Conservation (phyloP, 2,113 vertebrate species). For the Rhinogobius similis region DNA sequence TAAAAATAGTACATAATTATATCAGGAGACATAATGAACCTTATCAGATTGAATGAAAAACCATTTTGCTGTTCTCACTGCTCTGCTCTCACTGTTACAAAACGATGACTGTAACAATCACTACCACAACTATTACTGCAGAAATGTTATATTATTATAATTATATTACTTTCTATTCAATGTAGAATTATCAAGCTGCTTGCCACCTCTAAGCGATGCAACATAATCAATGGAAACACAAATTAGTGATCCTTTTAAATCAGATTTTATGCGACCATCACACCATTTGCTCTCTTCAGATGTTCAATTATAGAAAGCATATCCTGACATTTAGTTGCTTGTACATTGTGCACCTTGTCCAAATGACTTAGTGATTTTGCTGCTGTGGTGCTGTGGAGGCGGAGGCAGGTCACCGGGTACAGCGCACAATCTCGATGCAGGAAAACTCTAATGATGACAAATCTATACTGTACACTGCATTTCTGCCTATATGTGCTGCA, state of each 20-base stretch:
- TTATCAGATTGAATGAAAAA: too few relatives aligned
- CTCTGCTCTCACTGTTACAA: too few relatives aligned
- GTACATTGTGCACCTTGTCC: neutral
- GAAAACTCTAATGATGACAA: slow-evolving; percentile 24
- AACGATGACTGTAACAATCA: too few relatives aligned
- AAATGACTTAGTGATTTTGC: slow-evolving; percentile 25
- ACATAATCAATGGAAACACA: neutral
- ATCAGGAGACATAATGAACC: too few relatives aligned
- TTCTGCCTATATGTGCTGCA: slow-evolving; percentile 3
- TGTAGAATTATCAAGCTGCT: too few relatives aligned
- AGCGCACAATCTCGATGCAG: slow-evolving; percentile 12
- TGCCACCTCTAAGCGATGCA: too few relatives aligned
- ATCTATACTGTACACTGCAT: slow-evolving; percentile 1
- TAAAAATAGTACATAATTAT: too few relatives aligned
- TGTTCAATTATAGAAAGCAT: neutral
- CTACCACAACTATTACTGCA: too few relatives aligned
- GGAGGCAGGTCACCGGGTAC: slow-evolving; percentile 39
- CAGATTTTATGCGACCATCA: neutral
- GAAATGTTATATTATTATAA: too few relatives aligned
- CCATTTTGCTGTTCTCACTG: too few relatives aligned
- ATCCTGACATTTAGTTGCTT: neutral
- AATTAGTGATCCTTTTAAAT: neutral
- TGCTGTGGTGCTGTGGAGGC: slow-evolving; percentile 36
- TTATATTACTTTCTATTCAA: too few relatives aligned
- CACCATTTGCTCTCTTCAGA: neutral